Evolutionary conservation across 2,113 vertebrate genomes (phyloP), one percentile per base, ranked within the genome.

Genomic region (Maccullochella peelii): DNA sequence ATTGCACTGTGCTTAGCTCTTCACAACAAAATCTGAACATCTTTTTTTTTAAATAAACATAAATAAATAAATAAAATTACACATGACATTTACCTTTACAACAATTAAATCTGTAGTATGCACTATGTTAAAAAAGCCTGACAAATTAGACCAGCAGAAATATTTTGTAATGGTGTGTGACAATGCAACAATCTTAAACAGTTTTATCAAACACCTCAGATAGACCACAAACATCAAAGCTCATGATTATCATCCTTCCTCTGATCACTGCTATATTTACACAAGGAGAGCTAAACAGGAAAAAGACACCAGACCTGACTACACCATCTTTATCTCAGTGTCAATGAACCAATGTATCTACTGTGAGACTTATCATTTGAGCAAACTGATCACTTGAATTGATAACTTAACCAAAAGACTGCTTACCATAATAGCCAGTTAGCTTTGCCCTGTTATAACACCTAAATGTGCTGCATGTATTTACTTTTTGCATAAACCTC

Each of bases 261-360:
- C 52, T 33, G 6, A 49, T 59, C 42, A 21, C 47, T 50, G 44
- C 25, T 67, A 6, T 78, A 86, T 79, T 75, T 74, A 86, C 54
- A 82, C 10, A 57, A 2, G 3, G 50, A 61, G 69, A 36, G 3
- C 2, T n/a, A 40, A 44, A 63, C 33, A 52, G 36, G 63, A 74
- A 54, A 15, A 65, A 72, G 20, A 67, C 59, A 55, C 9, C 18
- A 42, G 21, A 36, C 10, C 30, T 23, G 55, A 27, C 14, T 14
- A 33, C 18, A 33, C 11, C 62, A 9, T 27, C 8, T 8, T 58
- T 30, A 47, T 44, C 49, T 40, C 33, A 38, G 55, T 27, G 40
- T 12, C 5, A 5, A 61, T 18, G 38, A 14, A 3, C 6, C 12
- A 42, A 44, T 47, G 12, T 6, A 27, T n/a, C 8, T 27, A 30